phyloP scores from a whole-genome alignment of 2,888 invertebrate species.

The Apeira syringaria region DNA sequence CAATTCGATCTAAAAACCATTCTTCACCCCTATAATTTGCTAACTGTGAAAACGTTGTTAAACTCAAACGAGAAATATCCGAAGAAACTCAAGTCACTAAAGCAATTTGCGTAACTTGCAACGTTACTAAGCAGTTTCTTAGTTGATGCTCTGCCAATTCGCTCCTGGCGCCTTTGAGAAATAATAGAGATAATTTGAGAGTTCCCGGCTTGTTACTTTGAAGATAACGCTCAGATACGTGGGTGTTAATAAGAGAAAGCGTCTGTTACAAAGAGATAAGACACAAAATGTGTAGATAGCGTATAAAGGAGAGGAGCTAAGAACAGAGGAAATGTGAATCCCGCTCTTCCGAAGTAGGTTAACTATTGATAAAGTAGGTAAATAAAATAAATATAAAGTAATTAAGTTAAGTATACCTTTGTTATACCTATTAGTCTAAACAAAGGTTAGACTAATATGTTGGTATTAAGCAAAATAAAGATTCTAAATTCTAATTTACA shows the following conservation, averaged over 20 bases:
- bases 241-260: slow-evolving; percentile 6
- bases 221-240: slow-evolving; percentile 13
- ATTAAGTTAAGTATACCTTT: too few species aligned
- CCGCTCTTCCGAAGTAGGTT: too few species aligned
- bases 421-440: too few species aligned
- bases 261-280: not conserved
- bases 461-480: too few species aligned
- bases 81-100: slow-evolving; percentile 20
- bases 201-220: slow-evolving; percentile 10
- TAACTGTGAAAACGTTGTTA: slow-evolving; percentile 21
- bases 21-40: slow-evolving; percentile 8
- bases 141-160: slow-evolving; percentile 38
- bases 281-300: too few species aligned
- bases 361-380: too few species aligned
- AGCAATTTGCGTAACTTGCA: slow-evolving; percentile 28
- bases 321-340: too few species aligned
- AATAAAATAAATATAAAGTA: too few species aligned
- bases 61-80: slow-evolving; percentile 20
- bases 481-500: too few species aligned
- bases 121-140: slow-evolving; percentile 30
- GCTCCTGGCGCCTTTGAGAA: slow-evolving; percentile 29
- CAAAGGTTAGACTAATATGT: too few species aligned
- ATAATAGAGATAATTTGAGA: slow-evolving; percentile 37
- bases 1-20: slow-evolving; percentile 1
- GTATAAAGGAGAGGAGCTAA: too few species aligned